Evolutionary conservation across 2,888 invertebrate species (phyloP).

Genomic region (Dolomedes plantarius): DNA sequence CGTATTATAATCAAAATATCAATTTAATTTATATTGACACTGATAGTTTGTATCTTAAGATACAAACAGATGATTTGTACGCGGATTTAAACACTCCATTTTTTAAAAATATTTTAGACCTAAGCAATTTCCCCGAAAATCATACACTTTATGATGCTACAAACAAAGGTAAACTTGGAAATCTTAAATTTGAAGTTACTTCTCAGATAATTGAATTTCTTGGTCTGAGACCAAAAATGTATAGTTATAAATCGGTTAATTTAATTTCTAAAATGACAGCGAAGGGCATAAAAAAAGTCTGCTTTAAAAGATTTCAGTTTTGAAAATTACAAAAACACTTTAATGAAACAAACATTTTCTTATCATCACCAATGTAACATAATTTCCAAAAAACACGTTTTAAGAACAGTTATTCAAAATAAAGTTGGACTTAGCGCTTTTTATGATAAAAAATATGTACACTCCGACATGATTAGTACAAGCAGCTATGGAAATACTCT

Average conservation of each 20-base stretch:
- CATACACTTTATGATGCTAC: neutral
- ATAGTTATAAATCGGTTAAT: neutral
- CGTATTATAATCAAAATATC: neutral
- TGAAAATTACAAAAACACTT: slow-evolving; percentile 12
- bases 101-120: neutral
- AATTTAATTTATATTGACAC: neutral
- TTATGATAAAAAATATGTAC: too few species aligned
- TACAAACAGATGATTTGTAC: neutral
- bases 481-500: too few species aligned
- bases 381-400: slow-evolving; percentile 5
- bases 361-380: neutral
- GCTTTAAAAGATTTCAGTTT: neutral
- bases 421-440: neutral
- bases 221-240: neutral
- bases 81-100: neutral
- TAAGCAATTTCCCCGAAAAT: neutral
- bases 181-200: neutral
- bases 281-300: slow-evolving; percentile 17
- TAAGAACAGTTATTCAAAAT: slow-evolving; percentile 10
- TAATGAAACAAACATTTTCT: neutral
- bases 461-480: too few species aligned
- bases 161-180: neutral
- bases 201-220: slow-evolving; percentile 7
- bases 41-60: neutral
- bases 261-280: neutral